These are phyloP conservation scores for Drosophila pegasa DNA, from an alignment of 2,888 invertebrate species.

Conservation along the genomic window DNA sequence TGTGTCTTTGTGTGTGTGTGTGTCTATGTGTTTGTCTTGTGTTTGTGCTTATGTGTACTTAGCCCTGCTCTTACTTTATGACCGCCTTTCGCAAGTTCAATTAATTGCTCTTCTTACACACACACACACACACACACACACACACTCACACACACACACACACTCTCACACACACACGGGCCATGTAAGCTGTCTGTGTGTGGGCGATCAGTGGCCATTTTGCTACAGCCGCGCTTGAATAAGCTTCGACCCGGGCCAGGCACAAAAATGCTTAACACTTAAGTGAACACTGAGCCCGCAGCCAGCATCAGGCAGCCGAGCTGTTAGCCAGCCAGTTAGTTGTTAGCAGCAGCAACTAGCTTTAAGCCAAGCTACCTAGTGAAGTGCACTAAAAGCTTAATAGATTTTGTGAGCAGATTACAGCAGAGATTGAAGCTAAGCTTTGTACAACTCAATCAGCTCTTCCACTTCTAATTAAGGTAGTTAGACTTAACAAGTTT, in stretches of 20 bases:
- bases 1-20: no score
- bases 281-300: constrained; percentile 49
- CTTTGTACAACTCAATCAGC: constrained; percentile 4
- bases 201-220: constrained; percentile 37
- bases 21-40: neutral
- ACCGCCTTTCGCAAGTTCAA: constrained; percentile 58
- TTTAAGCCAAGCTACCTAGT: constrained; percentile 19
- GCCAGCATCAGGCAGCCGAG: constrained; percentile 8
- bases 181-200: constrained; percentile 36
- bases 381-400: constrained; percentile 54
- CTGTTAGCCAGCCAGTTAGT: no score
- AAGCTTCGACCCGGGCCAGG: constrained; percentile 21
- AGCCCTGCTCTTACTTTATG: constrained; percentile 37
- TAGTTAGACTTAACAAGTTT: neutral
- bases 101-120: constrained; percentile 58
- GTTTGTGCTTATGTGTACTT: constrained; percentile 8
- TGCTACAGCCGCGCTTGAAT: constrained; percentile 39
- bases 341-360: neutral
- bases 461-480: neutral
- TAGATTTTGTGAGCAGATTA: constrained; percentile 53
- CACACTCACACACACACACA: constrained; percentile 17
- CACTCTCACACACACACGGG: constrained; percentile 18
- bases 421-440: constrained; percentile 16
- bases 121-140: neutral
- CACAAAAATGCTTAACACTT: constrained; percentile 67